Evolutionary conservation across 2,888 invertebrate species (phyloP), one percentile per base, ranked within the genome.

Genomic region (Cantharis rufa): DNA sequence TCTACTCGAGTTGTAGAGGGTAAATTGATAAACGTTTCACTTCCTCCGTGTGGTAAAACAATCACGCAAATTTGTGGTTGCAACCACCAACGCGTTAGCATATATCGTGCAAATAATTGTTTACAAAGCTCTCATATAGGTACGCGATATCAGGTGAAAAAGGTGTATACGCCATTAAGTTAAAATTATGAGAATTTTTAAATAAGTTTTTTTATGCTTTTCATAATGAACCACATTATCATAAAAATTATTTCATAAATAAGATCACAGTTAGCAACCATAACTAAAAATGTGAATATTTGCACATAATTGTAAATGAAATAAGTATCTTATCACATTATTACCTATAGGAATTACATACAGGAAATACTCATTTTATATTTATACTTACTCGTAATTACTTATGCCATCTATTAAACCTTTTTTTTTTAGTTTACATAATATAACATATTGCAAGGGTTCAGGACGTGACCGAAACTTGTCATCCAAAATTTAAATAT

Each of bases 51-150:
- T 18, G 71, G 70, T 72, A 62, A 71, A 71, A 16, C 61, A 72
- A 78, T 78, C 84, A 84, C 84, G 85, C 85, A 83, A 85, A 84
- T 85, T 83, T 85, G 84, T 80, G 84, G 85, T 83, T 81, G 79
- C 79, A 82, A 77, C 81, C 83, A 79, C 83, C 81, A 80, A 82
- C 84, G 81, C 83, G 80, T 82, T 83, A 77, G 80, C 81, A 81
- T 82, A 83, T 84, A 81, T 82, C 85, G 83, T 84, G 84, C 84
- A 78, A 83, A 83, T 84, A 84, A 84, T 85, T 84, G 84, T 83
- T 83, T 82, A 82, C 83, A 80, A 77, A 81, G 79, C 81, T 81
- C 79, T 81, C 82, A 78, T 77, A 79, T 66, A 66, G 15, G 21
- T 66, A 21, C 78, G 81, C 76, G 81, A 80, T 82, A 78, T 79